Percentiles rank a stretch among this genome's conserved stretches.
These are phyloP conservation scores for Kryptolebias marmoratus DNA, from an alignment of 2,113 vertebrate genomes.

Conservation along the genomic window DNA sequence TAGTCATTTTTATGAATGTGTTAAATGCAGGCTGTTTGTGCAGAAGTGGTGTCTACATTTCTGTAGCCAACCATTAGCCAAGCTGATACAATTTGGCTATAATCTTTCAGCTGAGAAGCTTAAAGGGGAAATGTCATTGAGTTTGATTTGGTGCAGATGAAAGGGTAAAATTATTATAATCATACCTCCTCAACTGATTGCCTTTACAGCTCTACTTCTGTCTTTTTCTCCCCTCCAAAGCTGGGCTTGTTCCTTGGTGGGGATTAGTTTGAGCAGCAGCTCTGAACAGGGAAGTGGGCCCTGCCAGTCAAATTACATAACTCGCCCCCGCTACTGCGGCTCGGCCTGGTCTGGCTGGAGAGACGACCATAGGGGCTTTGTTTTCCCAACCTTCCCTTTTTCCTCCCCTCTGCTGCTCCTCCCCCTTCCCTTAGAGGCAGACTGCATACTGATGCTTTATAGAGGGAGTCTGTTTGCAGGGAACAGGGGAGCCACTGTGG, in stretches of 20 bases:
- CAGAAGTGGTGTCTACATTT: neutral
- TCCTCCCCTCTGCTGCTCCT: constrained; percentile 58
- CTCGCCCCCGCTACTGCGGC: constrained; percentile 71
- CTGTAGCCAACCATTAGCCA: constrained; percentile 13
- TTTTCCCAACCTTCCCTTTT: constrained; percentile 76
- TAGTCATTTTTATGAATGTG: neutral
- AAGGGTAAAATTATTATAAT: constrained; percentile 68
- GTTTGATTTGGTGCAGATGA: constrained; percentile 59
- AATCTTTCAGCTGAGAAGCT: constrained; percentile 39
- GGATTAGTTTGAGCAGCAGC: constrained; percentile 78
- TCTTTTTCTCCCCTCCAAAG: constrained; percentile 56
- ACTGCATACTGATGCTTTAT: constrained; percentile 77
- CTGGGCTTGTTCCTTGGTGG: constrained; percentile 72
- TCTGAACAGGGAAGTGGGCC: constrained; percentile 77
- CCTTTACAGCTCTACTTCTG: constrained; percentile 47
- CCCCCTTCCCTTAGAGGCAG: constrained; percentile 66
- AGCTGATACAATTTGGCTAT: constrained; percentile 38
- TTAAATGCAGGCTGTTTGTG: neutral
- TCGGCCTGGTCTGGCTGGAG: constrained; percentile 77
- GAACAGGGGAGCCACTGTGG: constrained; percentile 79
- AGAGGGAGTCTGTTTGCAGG: constrained; percentile 80
- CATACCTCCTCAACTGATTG: constrained; percentile 48
- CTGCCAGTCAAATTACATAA: constrained; percentile 86
- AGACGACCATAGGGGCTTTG: constrained; percentile 84
- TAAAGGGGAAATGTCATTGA: constrained; percentile 31